Conservation (phyloP, 2,797 vertebrate species). For the Scyliorhinus canicula region DNA sequence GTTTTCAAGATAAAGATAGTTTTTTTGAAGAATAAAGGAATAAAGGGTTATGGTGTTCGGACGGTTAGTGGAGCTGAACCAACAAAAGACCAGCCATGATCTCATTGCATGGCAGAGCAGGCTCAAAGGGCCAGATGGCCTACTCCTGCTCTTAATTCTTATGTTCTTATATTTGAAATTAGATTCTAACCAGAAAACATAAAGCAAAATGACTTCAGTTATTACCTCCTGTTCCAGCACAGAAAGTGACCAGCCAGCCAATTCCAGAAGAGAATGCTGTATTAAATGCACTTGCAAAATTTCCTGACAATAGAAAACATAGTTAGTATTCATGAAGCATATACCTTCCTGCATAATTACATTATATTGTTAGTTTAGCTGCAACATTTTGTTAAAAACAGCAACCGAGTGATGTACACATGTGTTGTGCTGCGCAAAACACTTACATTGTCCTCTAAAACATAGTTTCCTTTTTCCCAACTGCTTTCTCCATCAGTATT, state of each 20-base stretch:
- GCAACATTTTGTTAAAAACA: background rate
- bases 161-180: background rate
- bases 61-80: too few relatives aligned
- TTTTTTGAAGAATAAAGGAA: too few relatives aligned
- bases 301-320: constrained; percentile 54
- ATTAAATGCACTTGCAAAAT: constrained; percentile 68
- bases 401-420: background rate
- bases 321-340: background rate
- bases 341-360: background rate
- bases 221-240: constrained; percentile 71
- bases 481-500: background rate
- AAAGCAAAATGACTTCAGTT: background rate
- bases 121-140: too few relatives aligned
- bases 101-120: too few relatives aligned
- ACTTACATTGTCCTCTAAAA: background rate
- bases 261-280: constrained; percentile 68
- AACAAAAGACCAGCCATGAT: too few relatives aligned
- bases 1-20: too few relatives aligned
- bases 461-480: background rate
- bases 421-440: background rate
- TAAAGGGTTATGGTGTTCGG: too few relatives aligned
- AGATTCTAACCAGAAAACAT: background rate
- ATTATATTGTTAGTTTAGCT: background rate
- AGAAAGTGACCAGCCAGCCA: constrained; percentile 83
- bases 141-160: too few relatives aligned